Conservation (phyloP, 2,888 invertebrate species). For the Pandemis corylana region DNA sequence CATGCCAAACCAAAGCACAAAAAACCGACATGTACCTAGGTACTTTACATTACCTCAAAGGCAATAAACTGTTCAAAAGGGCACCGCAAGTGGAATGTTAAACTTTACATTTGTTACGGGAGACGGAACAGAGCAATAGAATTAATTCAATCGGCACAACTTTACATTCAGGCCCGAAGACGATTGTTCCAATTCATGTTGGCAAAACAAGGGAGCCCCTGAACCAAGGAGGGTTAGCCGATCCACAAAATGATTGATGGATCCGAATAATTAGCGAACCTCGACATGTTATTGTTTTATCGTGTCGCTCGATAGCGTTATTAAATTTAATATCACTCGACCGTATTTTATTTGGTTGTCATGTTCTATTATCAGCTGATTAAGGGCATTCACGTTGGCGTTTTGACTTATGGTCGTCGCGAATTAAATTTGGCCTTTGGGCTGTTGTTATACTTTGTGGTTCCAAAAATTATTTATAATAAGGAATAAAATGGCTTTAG, state of each 20-base stretch:
- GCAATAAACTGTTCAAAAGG: slow-evolving; percentile 56
- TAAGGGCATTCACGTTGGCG: background rate
- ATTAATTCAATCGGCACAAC: slow-evolving; percentile 81
- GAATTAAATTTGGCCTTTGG: background rate
- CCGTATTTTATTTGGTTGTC: slow-evolving; percentile 27
- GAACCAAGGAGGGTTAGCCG: slow-evolving; percentile 69
- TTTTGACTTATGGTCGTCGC: background rate
- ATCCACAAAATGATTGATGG: slow-evolving; percentile 67
- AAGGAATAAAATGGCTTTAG: too few relatives aligned
- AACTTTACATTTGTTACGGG: slow-evolving; percentile 75
- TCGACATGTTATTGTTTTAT: slow-evolving; percentile 41
- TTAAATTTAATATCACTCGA: slow-evolving; percentile 28
- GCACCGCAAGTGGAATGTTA: slow-evolving; percentile 64
- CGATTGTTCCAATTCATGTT: slow-evolving; percentile 74
- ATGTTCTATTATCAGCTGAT: slow-evolving; percentile 16
- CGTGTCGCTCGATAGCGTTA: slow-evolving; percentile 34
- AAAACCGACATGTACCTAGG: slow-evolving; percentile 26
- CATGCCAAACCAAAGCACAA: background rate
- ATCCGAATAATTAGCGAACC: slow-evolving; percentile 51
- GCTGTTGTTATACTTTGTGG: background rate
- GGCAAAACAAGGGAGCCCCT: slow-evolving; percentile 66
- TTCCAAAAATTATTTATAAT: background rate
- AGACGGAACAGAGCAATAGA: slow-evolving; percentile 77
- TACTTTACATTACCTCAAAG: slow-evolving; percentile 42
- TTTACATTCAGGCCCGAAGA: slow-evolving; percentile 75